phyloP scores from a whole-genome alignment of 2,888 invertebrate species.

The Lissonota sp. region DNA sequence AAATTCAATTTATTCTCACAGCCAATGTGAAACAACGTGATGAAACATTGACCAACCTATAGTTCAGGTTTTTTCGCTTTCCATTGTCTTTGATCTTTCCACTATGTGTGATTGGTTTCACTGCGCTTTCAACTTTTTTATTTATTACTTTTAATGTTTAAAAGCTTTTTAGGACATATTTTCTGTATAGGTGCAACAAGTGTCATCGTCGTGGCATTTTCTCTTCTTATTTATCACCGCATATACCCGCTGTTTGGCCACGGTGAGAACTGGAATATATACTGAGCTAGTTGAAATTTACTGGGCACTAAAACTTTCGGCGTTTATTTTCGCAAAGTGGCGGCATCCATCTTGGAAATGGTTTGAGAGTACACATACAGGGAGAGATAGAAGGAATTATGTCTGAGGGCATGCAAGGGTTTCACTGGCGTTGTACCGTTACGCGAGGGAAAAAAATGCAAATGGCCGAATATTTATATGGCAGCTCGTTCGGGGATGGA shows the following conservation, averaged over 20 bases:
- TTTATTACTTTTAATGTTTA: constrained; percentile 13
- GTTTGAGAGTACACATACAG: constrained; percentile 40
- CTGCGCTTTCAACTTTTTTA: constrained; percentile 6
- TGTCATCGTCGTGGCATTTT: constrained; percentile 37
- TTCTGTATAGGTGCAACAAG: constrained; percentile 57
- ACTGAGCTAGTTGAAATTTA: constrained; percentile 79
- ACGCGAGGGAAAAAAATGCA: constrained; percentile 74
- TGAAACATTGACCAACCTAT: not conserved
- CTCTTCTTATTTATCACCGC: constrained; percentile 53
- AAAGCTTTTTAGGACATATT: constrained; percentile 34
- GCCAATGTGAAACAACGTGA: too few relatives aligned
- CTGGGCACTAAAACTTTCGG: constrained; percentile 81
- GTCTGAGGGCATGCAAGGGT: constrained; percentile 33
- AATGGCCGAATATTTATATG: constrained; percentile 80
- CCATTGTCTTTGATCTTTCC: not conserved
- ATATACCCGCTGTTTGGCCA: not conserved
- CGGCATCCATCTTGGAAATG: constrained; percentile 81
- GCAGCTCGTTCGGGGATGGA: constrained; percentile 59
- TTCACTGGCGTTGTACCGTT: constrained; percentile 14
- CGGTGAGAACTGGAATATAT: constrained; percentile 55
- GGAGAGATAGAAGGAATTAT: constrained; percentile 3
- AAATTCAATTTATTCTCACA: too few relatives aligned
- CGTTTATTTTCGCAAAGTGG: constrained; percentile 79
- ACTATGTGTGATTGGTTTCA: constrained; percentile 37
- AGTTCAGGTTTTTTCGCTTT: not conserved